A percentile compares a stretch with the other conserved stretches of the same genome.
Conservation (phyloP, 2,888 invertebrate genomes). For the Crocallis elinguaria region DNA sequence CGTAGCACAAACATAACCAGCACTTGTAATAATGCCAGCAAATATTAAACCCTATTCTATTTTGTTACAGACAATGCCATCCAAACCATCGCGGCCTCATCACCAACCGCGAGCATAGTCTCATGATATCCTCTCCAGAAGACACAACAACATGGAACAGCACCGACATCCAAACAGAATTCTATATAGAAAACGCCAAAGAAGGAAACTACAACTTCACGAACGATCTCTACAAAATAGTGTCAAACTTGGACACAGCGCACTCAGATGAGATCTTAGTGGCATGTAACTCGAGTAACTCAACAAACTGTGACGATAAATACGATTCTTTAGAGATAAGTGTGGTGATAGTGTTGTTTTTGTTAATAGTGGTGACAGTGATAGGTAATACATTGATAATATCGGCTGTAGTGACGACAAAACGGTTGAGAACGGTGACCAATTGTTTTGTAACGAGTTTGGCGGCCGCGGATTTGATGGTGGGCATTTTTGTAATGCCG, state of each 20-base stretch:
- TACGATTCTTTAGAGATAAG: conserved; percentile 82
- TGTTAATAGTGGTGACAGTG: conserved; percentile 89
- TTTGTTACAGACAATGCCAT: conserved; percentile 63
- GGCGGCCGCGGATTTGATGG: conserved; percentile 96
- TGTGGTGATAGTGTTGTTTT: conserved; percentile 86
- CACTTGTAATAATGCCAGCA: too few species aligned
- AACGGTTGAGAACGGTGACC: conserved; percentile 95
- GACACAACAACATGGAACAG: conserved; percentile 69
- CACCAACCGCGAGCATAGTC: conserved; percentile 44
- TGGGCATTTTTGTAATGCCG: conserved; percentile 97
- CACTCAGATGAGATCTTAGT: conserved; percentile 3
- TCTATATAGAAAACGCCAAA: conserved; percentile 59
- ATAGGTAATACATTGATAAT: conserved; percentile 96
- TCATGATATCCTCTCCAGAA: conserved; percentile 67
- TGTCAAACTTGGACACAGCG: conserved; percentile 40
- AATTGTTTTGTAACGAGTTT: conserved; percentile 98
- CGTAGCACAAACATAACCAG: too few species aligned
- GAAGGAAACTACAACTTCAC: conserved; percentile 62
- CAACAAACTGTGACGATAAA: conserved; percentile 44
- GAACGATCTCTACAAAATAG: conserved; percentile 60
- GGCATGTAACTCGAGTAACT: conserved; percentile 30
- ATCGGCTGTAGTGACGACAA: conserved; percentile 93
- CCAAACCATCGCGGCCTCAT: conserved; percentile 5
- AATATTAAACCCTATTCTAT: not conserved
- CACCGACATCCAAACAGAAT: conserved; percentile 55